These are phyloP conservation scores for Lasioglossum baleicum DNA, from an alignment of 1,140 invertebrate species.

Conservation along the genomic window DNA sequence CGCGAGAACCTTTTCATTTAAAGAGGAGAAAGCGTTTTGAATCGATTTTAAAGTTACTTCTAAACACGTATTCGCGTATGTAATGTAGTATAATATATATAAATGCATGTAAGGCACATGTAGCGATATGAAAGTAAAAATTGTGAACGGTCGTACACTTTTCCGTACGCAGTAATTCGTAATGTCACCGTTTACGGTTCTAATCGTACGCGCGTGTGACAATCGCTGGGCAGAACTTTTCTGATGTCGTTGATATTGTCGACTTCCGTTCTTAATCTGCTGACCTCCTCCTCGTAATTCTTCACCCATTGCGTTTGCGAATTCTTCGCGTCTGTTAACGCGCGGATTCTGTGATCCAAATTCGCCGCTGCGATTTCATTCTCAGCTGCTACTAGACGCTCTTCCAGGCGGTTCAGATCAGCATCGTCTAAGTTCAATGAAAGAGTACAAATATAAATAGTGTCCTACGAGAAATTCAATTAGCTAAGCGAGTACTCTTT, in stretches of 20 bases:
- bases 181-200: slow-evolving; percentile 78
- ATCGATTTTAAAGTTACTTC: neutral
- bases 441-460: slow-evolving; percentile 6
- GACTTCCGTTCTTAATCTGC: slow-evolving; percentile 87
- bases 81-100: neutral
- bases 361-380: slow-evolving; percentile 86
- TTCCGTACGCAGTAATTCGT: slow-evolving; percentile 21
- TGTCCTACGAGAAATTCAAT: too few species aligned
- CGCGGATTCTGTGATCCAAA: slow-evolving; percentile 87
- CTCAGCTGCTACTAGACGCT: slow-evolving; percentile 87
- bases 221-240: slow-evolving; percentile 89
- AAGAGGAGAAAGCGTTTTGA: neutral
- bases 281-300: slow-evolving; percentile 90
- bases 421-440: slow-evolving; percentile 80
- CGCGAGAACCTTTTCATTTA: neutral
- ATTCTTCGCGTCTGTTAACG: slow-evolving; percentile 86
- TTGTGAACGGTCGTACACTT: slow-evolving; percentile 4
- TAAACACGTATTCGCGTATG: slow-evolving; percentile 4
- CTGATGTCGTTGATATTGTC: slow-evolving; percentile 92
- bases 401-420: slow-evolving; percentile 86
- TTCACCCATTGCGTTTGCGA: slow-evolving; percentile 89
- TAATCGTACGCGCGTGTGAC: slow-evolving; percentile 86
- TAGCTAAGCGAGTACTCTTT: neutral
- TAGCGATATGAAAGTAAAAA: slow-evolving; percentile 26
- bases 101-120: slow-evolving; percentile 27